Evolutionary conservation across 1,140 invertebrate species (phyloP).

Genomic region (Protaetia brevitarsis): DNA sequence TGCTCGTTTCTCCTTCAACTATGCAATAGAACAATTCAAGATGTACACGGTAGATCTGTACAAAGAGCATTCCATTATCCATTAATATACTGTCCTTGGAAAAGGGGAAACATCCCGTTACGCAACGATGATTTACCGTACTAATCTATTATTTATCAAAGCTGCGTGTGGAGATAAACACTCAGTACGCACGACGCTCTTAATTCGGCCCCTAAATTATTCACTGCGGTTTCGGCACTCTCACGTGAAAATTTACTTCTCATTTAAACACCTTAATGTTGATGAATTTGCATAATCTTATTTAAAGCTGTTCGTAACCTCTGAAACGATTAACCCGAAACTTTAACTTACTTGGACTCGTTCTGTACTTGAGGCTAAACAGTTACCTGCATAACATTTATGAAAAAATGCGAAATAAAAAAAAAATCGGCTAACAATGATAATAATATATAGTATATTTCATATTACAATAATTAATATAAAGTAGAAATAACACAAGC

Average conservation of each 20-base stretch:
- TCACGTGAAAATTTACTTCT: conserved; percentile 18
- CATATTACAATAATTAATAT: no score
- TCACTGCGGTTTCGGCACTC: conserved; percentile 24
- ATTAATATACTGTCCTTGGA: conserved; percentile 1
- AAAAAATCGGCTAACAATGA: no score
- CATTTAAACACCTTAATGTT: conserved; percentile 19
- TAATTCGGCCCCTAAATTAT: conserved; percentile 33
- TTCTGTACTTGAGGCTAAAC: no score
- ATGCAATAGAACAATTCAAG: no score
- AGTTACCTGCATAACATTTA: no score
- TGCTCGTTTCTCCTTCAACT: no score
- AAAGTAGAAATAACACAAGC: no score
- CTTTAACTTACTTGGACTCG: background rate
- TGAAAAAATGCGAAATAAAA: background rate
- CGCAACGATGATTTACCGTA: conserved; percentile 31
- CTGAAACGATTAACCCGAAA: background rate
- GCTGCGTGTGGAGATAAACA: conserved; percentile 34
- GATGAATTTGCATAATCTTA: conserved; percentile 13
- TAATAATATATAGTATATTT: no score
- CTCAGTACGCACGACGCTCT: conserved; percentile 33
- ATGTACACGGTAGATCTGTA: no score
- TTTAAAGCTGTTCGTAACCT: background rate
- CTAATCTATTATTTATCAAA: conserved; percentile 38
- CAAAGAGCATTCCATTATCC: no score
- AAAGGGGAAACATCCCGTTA: background rate